These are phyloP conservation scores for Anseranas semipalmata DNA, from an alignment of 2,113 vertebrate genomes.

Conservation along the genomic window DNA sequence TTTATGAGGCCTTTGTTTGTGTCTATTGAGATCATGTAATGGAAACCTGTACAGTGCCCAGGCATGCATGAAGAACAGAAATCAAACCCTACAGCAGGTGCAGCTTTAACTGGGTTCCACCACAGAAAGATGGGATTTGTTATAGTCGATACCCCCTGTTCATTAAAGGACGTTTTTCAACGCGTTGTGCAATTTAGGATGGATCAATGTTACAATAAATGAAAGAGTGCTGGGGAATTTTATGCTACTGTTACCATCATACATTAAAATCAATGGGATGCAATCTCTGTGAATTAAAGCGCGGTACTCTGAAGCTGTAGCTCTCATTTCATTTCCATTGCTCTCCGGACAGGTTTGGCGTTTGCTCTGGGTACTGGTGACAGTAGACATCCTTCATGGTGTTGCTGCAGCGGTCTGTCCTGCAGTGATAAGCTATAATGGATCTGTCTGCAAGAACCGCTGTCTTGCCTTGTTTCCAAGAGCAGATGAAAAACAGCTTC, in stretches of 20 bases:
- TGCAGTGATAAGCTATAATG: constrained; percentile 94
- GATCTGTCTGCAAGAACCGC: constrained; percentile 83
- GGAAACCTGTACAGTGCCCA: background rate
- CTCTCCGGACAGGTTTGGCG: constrained; percentile 24
- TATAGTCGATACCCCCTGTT: background rate
- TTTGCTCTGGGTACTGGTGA: constrained; percentile 73
- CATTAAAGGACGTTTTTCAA: constrained; percentile 1
- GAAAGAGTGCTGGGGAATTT: constrained; percentile 70
- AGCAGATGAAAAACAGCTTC: constrained; percentile 85
- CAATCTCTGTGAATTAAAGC: constrained; percentile 73
- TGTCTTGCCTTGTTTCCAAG: constrained; percentile 80
- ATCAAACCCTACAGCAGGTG: background rate
- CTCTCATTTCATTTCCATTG: constrained; percentile 28
- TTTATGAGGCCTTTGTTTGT: background rate
- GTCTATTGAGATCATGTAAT: rapidly evolving
- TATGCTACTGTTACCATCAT: constrained; percentile 46
- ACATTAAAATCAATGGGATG: constrained; percentile 69
- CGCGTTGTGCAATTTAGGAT: background rate
- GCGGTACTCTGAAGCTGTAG: constrained; percentile 7
- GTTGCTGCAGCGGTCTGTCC: constrained; percentile 80
- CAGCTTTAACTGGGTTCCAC: background rate
- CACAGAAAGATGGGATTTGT: background rate
- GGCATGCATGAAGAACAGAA: background rate
- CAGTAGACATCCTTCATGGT: constrained; percentile 91
- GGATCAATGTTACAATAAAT: constrained; percentile 16